These are phyloP conservation scores for Tipula lateralis DNA, from an alignment of 2,888 invertebrate species.

Conservation along the genomic window DNA sequence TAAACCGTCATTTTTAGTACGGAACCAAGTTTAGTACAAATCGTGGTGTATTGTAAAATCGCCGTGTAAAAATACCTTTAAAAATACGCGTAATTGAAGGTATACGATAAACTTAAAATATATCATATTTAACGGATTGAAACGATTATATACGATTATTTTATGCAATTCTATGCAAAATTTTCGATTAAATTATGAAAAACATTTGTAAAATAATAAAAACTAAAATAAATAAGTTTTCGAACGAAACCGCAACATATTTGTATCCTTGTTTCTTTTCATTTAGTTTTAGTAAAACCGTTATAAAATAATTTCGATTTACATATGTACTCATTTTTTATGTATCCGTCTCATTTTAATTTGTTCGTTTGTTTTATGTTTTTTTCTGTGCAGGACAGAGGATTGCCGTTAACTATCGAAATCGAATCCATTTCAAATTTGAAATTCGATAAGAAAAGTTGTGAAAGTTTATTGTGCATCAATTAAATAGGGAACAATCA, in stretches of 20 bases:
- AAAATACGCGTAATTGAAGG: not conserved
- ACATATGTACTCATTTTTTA: not conserved
- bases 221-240: not conserved
- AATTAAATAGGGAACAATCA: not conserved
- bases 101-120: not conserved
- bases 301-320: not conserved
- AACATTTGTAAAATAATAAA: not conserved
- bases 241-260: not conserved
- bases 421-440: not conserved
- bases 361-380: not conserved
- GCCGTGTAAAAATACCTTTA: not conserved
- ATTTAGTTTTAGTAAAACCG: not conserved
- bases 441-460: not conserved
- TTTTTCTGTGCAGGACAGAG: not conserved
- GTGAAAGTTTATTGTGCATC: not conserved
- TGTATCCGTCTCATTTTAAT: not conserved
- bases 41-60: not conserved
- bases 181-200: not conserved
- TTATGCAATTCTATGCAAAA: not conserved
- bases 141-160: not conserved
- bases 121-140: not conserved
- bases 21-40: not conserved
- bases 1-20: not conserved
- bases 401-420: not conserved
- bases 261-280: not conserved